Base-by-base conservation (phyloP, 1,140 invertebrate genomes). In the Drosophila bifasciata region DNA sequence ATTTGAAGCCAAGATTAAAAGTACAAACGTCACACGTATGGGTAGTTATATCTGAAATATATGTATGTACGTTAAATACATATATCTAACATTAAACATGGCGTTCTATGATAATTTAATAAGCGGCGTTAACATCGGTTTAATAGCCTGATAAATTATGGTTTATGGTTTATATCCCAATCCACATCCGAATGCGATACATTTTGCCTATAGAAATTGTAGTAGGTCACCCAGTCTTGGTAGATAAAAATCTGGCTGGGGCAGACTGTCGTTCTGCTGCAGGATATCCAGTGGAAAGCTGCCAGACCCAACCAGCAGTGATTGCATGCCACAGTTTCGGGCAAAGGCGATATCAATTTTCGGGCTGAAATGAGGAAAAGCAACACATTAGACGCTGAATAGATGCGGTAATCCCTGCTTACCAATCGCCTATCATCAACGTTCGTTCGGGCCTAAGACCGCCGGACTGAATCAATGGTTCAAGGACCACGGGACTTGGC, bases 371-470 rank as follows among this genome's bases (percentile, higher is more conserved):
- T 53, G 36, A 2, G 15, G 28, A 7, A 25, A 52, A 17, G 15
- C 8, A 57, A 56, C 21, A 43, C 46, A 67, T 68, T 68, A 68
- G 19, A 25, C 32, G 4, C 32, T 32, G 3, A 68, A 56, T 6
- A 15, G 32, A 68, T 56, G 49, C 3, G 15, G 55, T 44, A 48
- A 46, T 45, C 46, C 36, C 39, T 13, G 45, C 79, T 92, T 93
- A 95, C 94, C 95, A 95, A 92, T 99, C 98, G 4, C 98, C 98
- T 89, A 99, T 96, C 97, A 99, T 99, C 19, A 99, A 91, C 3
- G 97, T 98, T 53, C 96, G 94, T 19, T 93, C 92, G 0, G 96
- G 94, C 80, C 96, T 91, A 9, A 99, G 92, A 0, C 94, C 93
- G 80, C 94, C 94, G n/a, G 93, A 39, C 41, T 59, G 53, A 6